These are phyloP conservation scores for Cephus spinipes DNA, from an alignment of 2,888 invertebrate species.

Conservation along the genomic window DNA sequence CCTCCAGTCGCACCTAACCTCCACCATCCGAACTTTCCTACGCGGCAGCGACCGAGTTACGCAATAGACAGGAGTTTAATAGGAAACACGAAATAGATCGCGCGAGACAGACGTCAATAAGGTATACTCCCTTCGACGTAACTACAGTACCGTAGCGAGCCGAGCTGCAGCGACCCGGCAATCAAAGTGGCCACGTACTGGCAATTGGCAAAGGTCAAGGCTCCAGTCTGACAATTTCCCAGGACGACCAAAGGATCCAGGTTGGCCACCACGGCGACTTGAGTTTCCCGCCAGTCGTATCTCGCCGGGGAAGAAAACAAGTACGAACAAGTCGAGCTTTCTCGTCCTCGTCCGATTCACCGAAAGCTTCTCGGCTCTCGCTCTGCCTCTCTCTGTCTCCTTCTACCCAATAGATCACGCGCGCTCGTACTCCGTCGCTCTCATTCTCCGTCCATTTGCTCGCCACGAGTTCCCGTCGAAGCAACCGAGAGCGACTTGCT, in stretches of 20 bases:
- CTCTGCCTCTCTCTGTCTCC: conserved; percentile 7
- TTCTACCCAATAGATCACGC: neutral
- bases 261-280: conserved; percentile 31
- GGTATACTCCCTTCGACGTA: neutral
- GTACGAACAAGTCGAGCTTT: conserved; percentile 31
- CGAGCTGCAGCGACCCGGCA: neutral
- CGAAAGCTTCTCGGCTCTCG: conserved; percentile 20
- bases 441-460: neutral
- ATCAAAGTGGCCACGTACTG: too few species aligned
- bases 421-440: too few species aligned
- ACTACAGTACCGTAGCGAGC: neutral
- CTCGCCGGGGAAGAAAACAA: conserved; percentile 11
- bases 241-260: neutral
- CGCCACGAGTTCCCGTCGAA: neutral
- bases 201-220: too few species aligned
- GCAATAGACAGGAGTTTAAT: neutral
- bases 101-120: neutral
- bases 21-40: neutral
- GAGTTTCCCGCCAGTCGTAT: conserved; percentile 22
- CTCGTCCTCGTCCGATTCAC: conserved; percentile 27
- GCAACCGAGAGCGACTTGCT: neutral
- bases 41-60: neutral
- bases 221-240: neutral
- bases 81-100: neutral
- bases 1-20: neutral